phyloP scores from a whole-genome alignment of 2,113 vertebrate species.

The Megaleporinus macrocephalus region DNA sequence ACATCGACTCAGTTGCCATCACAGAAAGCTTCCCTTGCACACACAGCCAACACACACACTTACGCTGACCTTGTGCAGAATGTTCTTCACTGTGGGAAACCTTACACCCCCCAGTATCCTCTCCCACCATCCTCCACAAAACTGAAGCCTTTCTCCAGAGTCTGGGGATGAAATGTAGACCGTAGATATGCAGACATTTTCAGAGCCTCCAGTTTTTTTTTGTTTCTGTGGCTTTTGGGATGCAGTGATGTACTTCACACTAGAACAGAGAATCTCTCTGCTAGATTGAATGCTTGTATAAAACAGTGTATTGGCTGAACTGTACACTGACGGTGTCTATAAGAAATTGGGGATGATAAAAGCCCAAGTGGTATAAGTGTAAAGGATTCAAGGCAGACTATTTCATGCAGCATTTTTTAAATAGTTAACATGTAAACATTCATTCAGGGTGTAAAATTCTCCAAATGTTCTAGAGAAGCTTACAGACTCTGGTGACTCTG shows the following conservation, averaged over 20 bases:
- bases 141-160: slow-evolving; percentile 31
- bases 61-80: slow-evolving; percentile 30
- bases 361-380: neutral
- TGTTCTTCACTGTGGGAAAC: slow-evolving; percentile 35
- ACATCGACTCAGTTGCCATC: slow-evolving; percentile 12
- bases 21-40: neutral
- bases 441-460: no score
- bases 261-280: neutral
- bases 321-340: neutral
- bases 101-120: slow-evolving; percentile 19
- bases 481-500: no score
- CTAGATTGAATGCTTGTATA: neutral
- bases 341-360: neutral
- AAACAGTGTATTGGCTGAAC: neutral
- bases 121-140: neutral
- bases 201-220: neutral
- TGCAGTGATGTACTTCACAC: neutral
- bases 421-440: no score
- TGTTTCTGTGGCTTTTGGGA: neutral
- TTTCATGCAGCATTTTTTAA: no score
- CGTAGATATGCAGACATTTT: neutral
- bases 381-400: no score
- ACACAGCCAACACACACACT: slow-evolving; percentile 24
- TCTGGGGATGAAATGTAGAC: neutral
- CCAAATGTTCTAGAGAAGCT: no score